Evolutionary conservation across 2,888 invertebrate species (phyloP), one percentile per base, ranked within the genome.

Genomic region (Helobdella robusta): DNA sequence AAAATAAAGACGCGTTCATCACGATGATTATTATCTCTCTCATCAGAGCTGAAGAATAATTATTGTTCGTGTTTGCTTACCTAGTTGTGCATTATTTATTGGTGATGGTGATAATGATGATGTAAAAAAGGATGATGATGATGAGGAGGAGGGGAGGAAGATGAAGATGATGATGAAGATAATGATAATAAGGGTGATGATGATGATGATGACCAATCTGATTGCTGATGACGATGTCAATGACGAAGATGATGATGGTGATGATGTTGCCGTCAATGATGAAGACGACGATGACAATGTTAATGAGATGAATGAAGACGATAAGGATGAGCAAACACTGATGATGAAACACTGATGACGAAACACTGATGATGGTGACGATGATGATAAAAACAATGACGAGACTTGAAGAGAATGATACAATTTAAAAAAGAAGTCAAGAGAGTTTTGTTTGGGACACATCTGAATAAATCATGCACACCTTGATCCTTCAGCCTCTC

Each of bases 261-360:
- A 52, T 52, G 52, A 52, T 20, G 52, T 15, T 52, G 52, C 6
- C 20, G 52, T 15, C 23, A 20, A 52, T 52, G 52, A 52, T 52
- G 52, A 52, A 15, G 52, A 52, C 23, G 52, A 52, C 20, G 52
- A 36, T 35, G 5, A 36, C 23, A 8, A 63, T 63, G 25, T 34
- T 6, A 40, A 63, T 61, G 8, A 46, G 23, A 46, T 46, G 40
- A 46, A 46, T 54, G 64, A 52, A 23, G 2, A 64, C 23, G n/a
- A 56, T 32, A 8, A 56, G 20, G 59, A 3, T 23, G 59, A 59
- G 3, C 2, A 56, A 44, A 60, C 23, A 30, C 23, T 25, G 60
- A 44, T 60, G 60, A 60, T 23, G 60, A 60, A 1, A 34, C 34
- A 36, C 34, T 35, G 52, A 52, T 18, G 52, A 52, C 6, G 23